These are phyloP conservation scores for Isichthys henryi DNA, from an alignment of 2,113 vertebrate genomes.

Conservation along the genomic window DNA sequence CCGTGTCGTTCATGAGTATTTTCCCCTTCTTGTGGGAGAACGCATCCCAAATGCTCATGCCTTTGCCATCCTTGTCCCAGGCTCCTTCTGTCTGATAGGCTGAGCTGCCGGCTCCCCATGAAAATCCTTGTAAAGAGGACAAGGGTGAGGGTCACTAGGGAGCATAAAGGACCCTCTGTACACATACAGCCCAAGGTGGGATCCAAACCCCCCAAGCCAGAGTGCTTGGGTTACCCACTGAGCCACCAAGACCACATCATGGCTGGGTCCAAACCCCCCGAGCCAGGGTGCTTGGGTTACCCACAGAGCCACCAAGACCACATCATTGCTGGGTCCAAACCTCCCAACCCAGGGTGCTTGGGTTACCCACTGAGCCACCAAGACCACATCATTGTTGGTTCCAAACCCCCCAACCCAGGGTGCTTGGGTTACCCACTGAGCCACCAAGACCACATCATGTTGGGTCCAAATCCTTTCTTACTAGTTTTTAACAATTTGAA, in stretches of 20 bases:
- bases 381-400: neutral
- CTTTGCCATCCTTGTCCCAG: conserved; percentile 90
- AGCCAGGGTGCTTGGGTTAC: no score
- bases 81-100: conserved; percentile 92
- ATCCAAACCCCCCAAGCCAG: neutral
- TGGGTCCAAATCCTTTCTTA: neutral
- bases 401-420: neutral
- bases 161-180: no score
- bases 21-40: conserved; percentile 76
- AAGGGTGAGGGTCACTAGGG: neutral
- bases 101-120: conserved; percentile 86
- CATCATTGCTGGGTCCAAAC: neutral
- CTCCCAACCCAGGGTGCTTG: no score
- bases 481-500: neutral
- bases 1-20: conserved; percentile 66
- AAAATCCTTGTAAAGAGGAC: conserved; percentile 65
- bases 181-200: neutral
- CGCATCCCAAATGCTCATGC: conserved; percentile 84
- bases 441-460: neutral
- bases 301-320: no score
- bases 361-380: no score
- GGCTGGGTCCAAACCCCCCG: no score
- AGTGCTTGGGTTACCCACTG: no score
- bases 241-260: no score
- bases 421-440: no score